These are phyloP conservation scores for Muscicapa comitata DNA, from an alignment of 2,797 vertebrate species.

Conservation along the genomic window DNA sequence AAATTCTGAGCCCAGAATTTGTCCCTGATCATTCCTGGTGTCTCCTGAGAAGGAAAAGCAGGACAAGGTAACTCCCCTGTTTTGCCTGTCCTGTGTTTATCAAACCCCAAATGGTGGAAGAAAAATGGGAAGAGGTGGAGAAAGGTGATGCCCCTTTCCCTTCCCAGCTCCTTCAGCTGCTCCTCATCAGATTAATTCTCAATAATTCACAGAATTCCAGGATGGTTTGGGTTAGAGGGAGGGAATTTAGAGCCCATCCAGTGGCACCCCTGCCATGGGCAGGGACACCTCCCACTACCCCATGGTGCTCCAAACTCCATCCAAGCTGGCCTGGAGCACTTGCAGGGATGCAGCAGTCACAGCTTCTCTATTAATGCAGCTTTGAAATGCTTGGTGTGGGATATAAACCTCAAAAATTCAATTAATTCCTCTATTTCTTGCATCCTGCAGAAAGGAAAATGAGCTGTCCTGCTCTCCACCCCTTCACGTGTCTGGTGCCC, in stretches of 20 bases:
- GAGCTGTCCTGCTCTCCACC: fast-evolving
- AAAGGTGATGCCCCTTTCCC: neutral
- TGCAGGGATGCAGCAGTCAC: neutral
- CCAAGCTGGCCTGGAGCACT: neutral
- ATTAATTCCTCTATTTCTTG: neutral
- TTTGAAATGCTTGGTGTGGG: neutral
- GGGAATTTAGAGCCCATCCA: neutral
- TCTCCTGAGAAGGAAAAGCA: neutral
- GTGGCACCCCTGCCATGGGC: neutral
- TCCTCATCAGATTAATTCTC: neutral
- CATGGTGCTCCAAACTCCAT: neutral
- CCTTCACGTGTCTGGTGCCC: neutral
- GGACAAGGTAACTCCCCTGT: neutral
- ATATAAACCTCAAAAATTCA: neutral
- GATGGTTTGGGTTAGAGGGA: neutral
- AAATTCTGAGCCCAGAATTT: neutral
- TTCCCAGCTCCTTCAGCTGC: neutral
- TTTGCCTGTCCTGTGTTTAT: neutral
- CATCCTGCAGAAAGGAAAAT: fast-evolving
- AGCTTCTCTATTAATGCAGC: neutral
- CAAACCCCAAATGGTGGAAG: neutral
- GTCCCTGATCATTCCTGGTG: neutral
- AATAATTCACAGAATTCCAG: fast-evolving
- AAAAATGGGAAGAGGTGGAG: neutral
- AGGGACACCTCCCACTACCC: fast-evolving